Percentiles rank a stretch among this genome's conserved stretches.
Evolutionary conservation across 2,797 vertebrate genomes (phyloP).

Genomic region (Lophotriccus pileatus): DNA sequence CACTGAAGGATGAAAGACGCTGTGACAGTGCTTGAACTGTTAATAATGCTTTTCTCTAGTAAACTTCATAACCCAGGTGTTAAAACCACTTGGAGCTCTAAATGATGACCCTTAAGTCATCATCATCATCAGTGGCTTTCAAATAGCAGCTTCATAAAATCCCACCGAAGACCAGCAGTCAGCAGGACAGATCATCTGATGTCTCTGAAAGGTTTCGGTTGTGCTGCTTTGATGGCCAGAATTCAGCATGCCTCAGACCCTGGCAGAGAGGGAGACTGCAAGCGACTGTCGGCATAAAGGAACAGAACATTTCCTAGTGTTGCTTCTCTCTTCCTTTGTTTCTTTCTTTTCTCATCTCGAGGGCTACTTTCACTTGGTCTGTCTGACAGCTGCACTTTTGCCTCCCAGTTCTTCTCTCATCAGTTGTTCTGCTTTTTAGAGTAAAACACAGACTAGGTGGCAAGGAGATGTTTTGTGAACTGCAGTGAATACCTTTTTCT

Average conservation of each 20-base stretch:
- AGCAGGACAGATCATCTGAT: not conserved
- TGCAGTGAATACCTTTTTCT: not conserved
- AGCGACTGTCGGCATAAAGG: not conserved
- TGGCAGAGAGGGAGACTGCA: not conserved
- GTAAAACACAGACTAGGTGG: not conserved
- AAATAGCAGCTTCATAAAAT: not conserved
- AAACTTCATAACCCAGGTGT: not conserved
- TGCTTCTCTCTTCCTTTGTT: not conserved
- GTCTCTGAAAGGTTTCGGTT: not conserved
- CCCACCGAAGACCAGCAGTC: not conserved
- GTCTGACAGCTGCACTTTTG: constrained; percentile 2
- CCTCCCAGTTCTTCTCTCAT: not conserved
- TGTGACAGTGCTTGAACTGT: not conserved
- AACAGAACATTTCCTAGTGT: not conserved
- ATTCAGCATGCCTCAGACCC: not conserved
- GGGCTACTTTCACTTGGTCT: not conserved
- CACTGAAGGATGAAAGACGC: not conserved
- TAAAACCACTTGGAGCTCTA: not conserved
- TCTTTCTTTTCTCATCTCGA: not conserved
- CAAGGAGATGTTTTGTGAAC: not conserved
- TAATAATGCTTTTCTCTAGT: not conserved
- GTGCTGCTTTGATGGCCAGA: not conserved
- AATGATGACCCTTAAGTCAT: not conserved
- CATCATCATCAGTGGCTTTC: not conserved
- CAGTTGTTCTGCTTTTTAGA: not conserved